Evolutionary conservation across 2,113 vertebrate genomes (phyloP).

Genomic region (Coracopsis vasa): DNA sequence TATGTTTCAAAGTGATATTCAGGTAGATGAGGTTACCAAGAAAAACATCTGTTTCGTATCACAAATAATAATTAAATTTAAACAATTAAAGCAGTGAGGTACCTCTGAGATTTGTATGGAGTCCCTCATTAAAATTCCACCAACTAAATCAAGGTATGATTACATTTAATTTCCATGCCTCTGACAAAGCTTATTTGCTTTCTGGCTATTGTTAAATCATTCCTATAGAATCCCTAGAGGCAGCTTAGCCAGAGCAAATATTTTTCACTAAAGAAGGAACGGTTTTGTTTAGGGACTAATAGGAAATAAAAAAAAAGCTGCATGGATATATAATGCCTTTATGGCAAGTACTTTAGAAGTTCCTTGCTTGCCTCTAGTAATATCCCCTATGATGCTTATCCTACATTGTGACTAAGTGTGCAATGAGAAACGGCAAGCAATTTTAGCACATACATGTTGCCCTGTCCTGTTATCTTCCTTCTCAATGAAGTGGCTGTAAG

Average conservation of each 20-base stretch:
- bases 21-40: background rate
- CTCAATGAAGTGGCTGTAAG: background rate
- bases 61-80: slow-evolving; percentile 40
- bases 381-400: background rate
- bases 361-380: background rate
- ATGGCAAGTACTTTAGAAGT: background rate
- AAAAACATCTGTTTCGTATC: slow-evolving; percentile 44
- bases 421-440: background rate
- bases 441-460: background rate
- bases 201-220: background rate
- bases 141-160: slow-evolving; percentile 5
- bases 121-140: background rate
- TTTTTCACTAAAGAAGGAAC: background rate
- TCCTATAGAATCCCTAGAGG: background rate
- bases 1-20: background rate
- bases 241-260: background rate
- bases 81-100: background rate
- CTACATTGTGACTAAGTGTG: background rate
- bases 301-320: background rate
- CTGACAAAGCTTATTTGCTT: background rate
- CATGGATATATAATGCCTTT: background rate
- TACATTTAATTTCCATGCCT: background rate
- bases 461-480: background rate
- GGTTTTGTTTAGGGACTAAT: background rate
- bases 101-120: background rate